These are phyloP conservation scores for Minunthozetes semirufus DNA, from an alignment of 2,888 invertebrate species.

Conservation along the genomic window DNA sequence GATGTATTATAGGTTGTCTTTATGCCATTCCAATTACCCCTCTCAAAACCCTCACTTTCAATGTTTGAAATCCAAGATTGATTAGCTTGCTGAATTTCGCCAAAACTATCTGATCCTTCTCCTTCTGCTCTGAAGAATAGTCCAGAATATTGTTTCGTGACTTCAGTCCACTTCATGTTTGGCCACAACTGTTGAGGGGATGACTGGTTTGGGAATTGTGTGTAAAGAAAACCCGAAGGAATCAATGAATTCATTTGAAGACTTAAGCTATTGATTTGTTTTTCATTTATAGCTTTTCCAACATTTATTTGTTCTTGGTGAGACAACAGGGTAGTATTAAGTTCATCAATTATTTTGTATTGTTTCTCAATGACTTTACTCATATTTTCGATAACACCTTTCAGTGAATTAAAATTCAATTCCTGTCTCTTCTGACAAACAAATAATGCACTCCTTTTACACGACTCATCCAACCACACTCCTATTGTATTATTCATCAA, in stretches of 20 bases:
- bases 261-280: too few relatives aligned
- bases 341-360: too few relatives aligned
- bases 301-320: neutral
- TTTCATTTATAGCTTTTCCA: neutral
- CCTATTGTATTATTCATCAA: neutral
- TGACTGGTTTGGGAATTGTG: conserved; percentile 5
- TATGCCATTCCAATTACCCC: too few relatives aligned
- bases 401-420: neutral
- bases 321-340: too few relatives aligned
- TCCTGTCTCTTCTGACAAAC: neutral
- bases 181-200: neutral
- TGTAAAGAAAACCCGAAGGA: conserved; percentile 1
- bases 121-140: neutral
- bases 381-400: neutral
- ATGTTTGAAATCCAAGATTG: neutral
- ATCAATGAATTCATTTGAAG: neutral
- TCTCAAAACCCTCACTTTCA: too few relatives aligned
- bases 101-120: neutral
- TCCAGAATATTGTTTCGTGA: neutral
- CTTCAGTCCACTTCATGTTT: neutral
- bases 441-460: neutral
- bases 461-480: conserved; percentile 1
- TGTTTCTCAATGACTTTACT: too few relatives aligned
- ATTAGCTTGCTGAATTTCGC: neutral
- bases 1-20: too few relatives aligned